These are phyloP conservation scores for Amphipyra tragopoginis DNA, from an alignment of 2,888 invertebrate genomes.

Conservation along the genomic window DNA sequence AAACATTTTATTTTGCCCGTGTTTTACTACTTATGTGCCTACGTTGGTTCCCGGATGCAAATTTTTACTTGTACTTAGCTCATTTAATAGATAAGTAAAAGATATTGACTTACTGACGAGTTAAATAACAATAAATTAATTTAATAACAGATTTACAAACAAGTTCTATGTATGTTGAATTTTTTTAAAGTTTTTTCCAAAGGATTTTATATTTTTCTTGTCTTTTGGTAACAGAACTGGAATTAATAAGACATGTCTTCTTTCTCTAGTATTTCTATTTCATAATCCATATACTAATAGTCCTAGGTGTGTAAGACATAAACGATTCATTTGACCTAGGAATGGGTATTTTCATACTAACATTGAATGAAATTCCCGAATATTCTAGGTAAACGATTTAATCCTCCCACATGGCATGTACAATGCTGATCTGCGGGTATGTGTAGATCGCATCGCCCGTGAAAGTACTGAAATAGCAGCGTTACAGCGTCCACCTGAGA, in stretches of 20 bases:
- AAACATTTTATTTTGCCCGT: constrained; percentile 75
- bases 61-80: constrained; percentile 25
- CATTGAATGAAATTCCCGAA: constrained; percentile 10
- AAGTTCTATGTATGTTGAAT: constrained; percentile 1
- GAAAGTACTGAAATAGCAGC: constrained; percentile 67
- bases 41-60: constrained; percentile 61
- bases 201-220: too few relatives aligned
- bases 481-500: constrained; percentile 68
- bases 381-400: constrained; percentile 49
- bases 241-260: too few relatives aligned
- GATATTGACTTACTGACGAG: not conserved
- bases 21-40: constrained; percentile 69
- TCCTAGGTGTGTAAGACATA: too few relatives aligned
- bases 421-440: constrained; percentile 9
- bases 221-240: too few relatives aligned
- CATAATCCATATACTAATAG: too few relatives aligned
- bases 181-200: too few relatives aligned
- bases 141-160: not conserved
- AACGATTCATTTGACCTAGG: too few relatives aligned
- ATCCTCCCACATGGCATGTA: constrained; percentile 33
- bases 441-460: constrained; percentile 47
- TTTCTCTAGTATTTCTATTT: too few relatives aligned
- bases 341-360: too few relatives aligned
- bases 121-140: constrained; percentile 10
- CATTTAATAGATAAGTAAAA: constrained; percentile 15